Conservation (phyloP, 2,113 vertebrate genomes). For the Hiodon alosoides region DNA sequence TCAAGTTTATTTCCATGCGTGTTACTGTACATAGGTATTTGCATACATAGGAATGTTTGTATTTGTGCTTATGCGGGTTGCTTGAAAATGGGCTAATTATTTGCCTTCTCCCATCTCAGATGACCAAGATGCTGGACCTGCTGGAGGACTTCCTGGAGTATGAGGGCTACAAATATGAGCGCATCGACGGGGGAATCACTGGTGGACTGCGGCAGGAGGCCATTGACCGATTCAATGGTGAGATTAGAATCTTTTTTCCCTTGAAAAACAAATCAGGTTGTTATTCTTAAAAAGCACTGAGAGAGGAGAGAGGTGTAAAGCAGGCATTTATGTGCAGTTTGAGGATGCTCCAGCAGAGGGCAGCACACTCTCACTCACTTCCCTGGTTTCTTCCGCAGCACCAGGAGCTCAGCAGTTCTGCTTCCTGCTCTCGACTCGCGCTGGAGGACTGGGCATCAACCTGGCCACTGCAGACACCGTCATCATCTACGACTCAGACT, state of each 20-base stretch:
- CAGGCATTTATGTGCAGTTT: neutral
- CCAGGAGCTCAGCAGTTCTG: conserved; percentile 98
- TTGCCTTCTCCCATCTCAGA: conserved; percentile 54
- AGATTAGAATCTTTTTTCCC: conserved; percentile 22
- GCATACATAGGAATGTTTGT: neutral
- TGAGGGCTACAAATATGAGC: conserved; percentile 94
- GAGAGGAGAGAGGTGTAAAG: neutral
- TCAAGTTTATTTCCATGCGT: too few relatives aligned
- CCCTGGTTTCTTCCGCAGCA: conserved; percentile 59
- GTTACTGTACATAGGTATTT: too few relatives aligned
- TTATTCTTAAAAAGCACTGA: neutral
- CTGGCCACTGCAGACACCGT: conserved; percentile 93
- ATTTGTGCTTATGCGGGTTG: neutral
- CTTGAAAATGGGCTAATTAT: neutral
- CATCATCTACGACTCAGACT: conserved; percentile 97
- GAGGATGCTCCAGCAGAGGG: conserved; percentile 14
- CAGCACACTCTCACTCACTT: conserved; percentile 16
- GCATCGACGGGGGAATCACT: conserved; percentile 90
- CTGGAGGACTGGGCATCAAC: conserved; percentile 94
- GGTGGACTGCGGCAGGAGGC: conserved; percentile 91
- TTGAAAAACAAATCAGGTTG: neutral
- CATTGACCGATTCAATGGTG: conserved; percentile 96
- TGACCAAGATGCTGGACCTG: conserved; percentile 98
- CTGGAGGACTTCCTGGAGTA: conserved; percentile 94
- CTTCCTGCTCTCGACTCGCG: conserved; percentile 92